Evolutionary conservation across 2,888 invertebrate genomes (phyloP).

Genomic region (Eurytoma adleriae): DNA sequence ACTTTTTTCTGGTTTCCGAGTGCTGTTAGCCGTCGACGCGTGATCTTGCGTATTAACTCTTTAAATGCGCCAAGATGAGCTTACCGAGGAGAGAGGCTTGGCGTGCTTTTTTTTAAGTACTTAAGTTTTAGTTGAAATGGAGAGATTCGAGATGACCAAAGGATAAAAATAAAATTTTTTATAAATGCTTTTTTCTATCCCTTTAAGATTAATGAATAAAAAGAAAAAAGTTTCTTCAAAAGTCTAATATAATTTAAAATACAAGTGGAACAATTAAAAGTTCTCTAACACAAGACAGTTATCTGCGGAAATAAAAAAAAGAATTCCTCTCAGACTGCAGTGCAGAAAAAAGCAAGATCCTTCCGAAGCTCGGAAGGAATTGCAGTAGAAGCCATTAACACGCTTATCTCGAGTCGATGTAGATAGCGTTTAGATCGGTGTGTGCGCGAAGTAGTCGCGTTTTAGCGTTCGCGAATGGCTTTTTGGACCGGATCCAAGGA

Average conservation of each 20-base stretch:
- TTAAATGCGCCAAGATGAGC: neutral
- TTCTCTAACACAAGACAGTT: too few relatives aligned
- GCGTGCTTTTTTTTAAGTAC: neutral
- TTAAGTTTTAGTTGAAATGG: neutral
- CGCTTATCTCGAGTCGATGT: slow-evolving; percentile 28
- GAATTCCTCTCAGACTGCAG: too few relatives aligned
- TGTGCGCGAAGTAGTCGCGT: neutral
- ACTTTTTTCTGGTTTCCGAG: neutral
- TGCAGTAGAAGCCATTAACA: neutral
- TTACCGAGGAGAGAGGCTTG: neutral
- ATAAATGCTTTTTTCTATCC: too few relatives aligned
- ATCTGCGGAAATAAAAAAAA: too few relatives aligned
- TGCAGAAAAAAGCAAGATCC: too few relatives aligned
- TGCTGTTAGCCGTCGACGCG: neutral
- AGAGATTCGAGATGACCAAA: too few relatives aligned
- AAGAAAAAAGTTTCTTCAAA: too few relatives aligned
- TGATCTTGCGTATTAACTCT: slow-evolving; percentile 2
- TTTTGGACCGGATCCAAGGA: slow-evolving; percentile 49
- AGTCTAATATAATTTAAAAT: too few relatives aligned
- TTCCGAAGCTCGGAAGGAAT: too few relatives aligned
- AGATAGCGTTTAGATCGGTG: slow-evolving; percentile 7
- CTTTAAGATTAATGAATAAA: too few relatives aligned
- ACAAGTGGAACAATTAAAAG: too few relatives aligned
- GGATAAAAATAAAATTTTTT: too few relatives aligned
- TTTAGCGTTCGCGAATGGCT: neutral